phyloP scores from a whole-genome alignment of 2,888 invertebrate species.

The Epinotia demarniana region DNA sequence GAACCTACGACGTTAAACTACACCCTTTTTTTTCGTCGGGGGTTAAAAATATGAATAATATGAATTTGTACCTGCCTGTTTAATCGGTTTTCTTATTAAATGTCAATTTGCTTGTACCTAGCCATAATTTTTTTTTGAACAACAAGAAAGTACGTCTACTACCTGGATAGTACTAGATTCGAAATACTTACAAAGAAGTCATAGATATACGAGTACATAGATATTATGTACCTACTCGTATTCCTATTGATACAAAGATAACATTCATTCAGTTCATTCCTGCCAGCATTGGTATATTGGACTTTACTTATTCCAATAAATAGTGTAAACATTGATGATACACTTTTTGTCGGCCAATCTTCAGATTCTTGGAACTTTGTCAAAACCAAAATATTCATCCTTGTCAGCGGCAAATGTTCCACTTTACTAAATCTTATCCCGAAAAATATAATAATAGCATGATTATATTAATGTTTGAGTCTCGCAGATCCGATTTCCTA shows the following conservation, averaged over 20 bases:
- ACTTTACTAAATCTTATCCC: conserved; percentile 30
- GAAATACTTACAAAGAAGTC: too few relatives aligned
- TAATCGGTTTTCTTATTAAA: too few relatives aligned
- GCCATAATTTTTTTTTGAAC: too few relatives aligned
- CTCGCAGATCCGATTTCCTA: conserved; percentile 8
- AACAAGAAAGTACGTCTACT: too few relatives aligned
- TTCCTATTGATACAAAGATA: not conserved
- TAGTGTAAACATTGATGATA: conserved; percentile 41
- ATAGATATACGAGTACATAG: too few relatives aligned
- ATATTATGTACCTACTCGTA: too few relatives aligned
- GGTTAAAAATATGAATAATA: too few relatives aligned
- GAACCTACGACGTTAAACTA: too few relatives aligned
- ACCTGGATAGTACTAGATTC: too few relatives aligned
- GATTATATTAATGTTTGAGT: conserved; percentile 17
- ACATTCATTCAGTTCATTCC: not conserved
- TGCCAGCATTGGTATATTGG: not conserved
- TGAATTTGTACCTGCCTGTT: too few relatives aligned
- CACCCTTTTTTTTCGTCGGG: too few relatives aligned
- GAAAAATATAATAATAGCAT: conserved; percentile 29
- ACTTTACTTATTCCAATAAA: conserved; percentile 9
- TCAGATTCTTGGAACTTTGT: conserved; percentile 44
- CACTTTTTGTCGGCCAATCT: conserved; percentile 38
- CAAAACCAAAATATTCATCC: conserved; percentile 45
- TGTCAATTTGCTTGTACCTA: too few relatives aligned
- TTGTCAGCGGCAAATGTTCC: conserved; percentile 35